Evolutionary conservation across 1,140 invertebrate genomes (phyloP).

Genomic region (Cotesia chilonis): DNA sequence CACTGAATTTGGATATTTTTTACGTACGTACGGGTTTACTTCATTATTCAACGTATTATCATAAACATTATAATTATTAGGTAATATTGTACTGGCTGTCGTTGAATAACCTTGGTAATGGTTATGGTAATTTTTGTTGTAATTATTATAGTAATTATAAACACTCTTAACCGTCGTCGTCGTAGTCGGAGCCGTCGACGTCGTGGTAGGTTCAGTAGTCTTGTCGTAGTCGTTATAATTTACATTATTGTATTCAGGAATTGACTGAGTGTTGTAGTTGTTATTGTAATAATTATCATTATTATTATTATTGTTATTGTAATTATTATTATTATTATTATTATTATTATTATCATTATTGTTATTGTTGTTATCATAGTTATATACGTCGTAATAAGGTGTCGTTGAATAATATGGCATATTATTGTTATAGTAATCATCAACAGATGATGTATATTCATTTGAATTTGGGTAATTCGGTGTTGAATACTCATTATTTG

Average conservation of each 20-base stretch:
- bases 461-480: conserved; percentile 42
- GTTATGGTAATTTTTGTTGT: no score
- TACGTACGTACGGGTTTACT: conserved; percentile 51
- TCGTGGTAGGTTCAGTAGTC: conserved; percentile 30
- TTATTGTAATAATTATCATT: not conserved
- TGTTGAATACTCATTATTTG: conserved; percentile 50
- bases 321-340: conserved; percentile 25
- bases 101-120: conserved; percentile 38
- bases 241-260: conserved; percentile 31
- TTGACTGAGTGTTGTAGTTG: not conserved
- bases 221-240: conserved; percentile 42
- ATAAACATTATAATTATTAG: conserved; percentile 50
- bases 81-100: conserved; percentile 40
- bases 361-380: conserved; percentile 41
- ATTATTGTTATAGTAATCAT: conserved; percentile 22
- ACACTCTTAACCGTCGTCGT: conserved; percentile 48
- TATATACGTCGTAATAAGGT: conserved; percentile 41
- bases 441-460: conserved; percentile 40
- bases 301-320: no score
- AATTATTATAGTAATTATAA: conserved; percentile 47
- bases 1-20: conserved; percentile 53
- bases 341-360: conserved; percentile 42
- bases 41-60: conserved; percentile 58
- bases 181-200: conserved; percentile 34
- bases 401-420: conserved; percentile 38